Percentiles rank a stretch among this genome's conserved stretches.
phyloP scores from a whole-genome alignment of 2,797 vertebrate genomes.

The Sebastes hopkinsi region DNA sequence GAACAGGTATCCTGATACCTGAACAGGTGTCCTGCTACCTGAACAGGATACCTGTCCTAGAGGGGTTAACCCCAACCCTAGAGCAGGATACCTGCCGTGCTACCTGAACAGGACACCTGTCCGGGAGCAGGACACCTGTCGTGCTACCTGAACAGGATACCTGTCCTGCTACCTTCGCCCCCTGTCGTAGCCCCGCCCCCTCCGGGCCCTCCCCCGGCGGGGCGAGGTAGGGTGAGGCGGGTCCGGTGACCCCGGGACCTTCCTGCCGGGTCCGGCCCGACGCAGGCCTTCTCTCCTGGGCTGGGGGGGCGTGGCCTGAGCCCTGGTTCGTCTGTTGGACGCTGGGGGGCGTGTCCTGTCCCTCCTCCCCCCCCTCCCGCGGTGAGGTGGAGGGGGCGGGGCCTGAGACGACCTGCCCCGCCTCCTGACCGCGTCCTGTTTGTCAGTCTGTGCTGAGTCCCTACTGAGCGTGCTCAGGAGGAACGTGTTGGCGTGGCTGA shows the following conservation, averaged over 20 bases:
- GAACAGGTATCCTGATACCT: too few species aligned
- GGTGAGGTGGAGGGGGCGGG: neutral
- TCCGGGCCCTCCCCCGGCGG: constrained; percentile 31
- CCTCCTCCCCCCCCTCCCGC: constrained; percentile 11
- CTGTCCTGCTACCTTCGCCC: constrained; percentile 19
- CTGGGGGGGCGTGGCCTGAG: constrained; percentile 11
- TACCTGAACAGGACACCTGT: too few species aligned
- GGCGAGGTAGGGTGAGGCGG: neutral
- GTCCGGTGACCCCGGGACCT: constrained; percentile 25
- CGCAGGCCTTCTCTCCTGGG: constrained; percentile 58
- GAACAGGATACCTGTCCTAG: too few species aligned
- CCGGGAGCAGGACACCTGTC: neutral
- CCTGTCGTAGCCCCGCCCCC: constrained; percentile 21
- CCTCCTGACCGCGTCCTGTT: constrained; percentile 19
- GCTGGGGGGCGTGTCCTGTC: neutral
- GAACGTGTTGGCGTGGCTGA: constrained; percentile 54
- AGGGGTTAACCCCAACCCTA: too few species aligned
- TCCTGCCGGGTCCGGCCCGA: constrained; percentile 39
- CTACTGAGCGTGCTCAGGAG: constrained; percentile 53
- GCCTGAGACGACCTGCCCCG: neutral
- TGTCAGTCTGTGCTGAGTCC: constrained; percentile 19
- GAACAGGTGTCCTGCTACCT: too few species aligned
- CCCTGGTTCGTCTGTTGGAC: constrained; percentile 20
- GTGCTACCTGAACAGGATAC: too few species aligned
- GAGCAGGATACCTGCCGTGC: too few species aligned